Evolutionary conservation across 2,888 invertebrate genomes (phyloP), one percentile per base, ranked within the genome.

Genomic region (Myopa testacea): DNA sequence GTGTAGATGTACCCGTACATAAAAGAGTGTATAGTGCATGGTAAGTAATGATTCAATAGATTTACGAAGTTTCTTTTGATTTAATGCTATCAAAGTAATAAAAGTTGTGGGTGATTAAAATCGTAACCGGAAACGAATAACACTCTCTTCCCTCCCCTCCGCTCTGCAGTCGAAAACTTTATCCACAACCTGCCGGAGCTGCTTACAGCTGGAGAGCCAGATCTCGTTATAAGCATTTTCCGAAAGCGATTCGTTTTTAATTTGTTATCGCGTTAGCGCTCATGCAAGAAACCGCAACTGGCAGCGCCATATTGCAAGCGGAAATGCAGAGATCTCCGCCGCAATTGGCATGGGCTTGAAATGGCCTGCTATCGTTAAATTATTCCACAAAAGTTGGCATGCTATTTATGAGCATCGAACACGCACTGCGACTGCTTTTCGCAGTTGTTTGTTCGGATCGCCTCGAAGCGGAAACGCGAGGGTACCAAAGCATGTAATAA

Each of bases 371-470:
- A 37, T 65, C 65, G 37, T 38, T 65, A 65, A 65, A 75, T 75
- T 75, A 68, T 75, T 75, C 40, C 60, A 26, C 60, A 26, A 40
- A 45, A 37, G 75, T 76, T 62, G 50, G 58, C 71, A 58, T n/a
- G 58, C 16, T 81, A 77, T 81, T 82, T 81, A 82, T 82, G 80
- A 70, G 78, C 78, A n/a, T 67, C 72, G 75, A 80, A 69, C 81
- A 82, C 81, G 82, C 81, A 81, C 78, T 60, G 16, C 62, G 4
- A 19, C 62, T 12, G 65, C 16, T 14, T 8, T 34, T 34, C 3
- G 14, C 14, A 16, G 65, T 65, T 37, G 65, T 34, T 55, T 50
- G 26, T 68, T 75, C 14, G 68, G 45, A 16, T 65, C 34, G 65
- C 65, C 34, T 65, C 12, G 34, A 38, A 65, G 16, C 65, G 65